phyloP scores from a whole-genome alignment of 1,140 invertebrate genomes.

The Cherax quadricarinatus region DNA sequence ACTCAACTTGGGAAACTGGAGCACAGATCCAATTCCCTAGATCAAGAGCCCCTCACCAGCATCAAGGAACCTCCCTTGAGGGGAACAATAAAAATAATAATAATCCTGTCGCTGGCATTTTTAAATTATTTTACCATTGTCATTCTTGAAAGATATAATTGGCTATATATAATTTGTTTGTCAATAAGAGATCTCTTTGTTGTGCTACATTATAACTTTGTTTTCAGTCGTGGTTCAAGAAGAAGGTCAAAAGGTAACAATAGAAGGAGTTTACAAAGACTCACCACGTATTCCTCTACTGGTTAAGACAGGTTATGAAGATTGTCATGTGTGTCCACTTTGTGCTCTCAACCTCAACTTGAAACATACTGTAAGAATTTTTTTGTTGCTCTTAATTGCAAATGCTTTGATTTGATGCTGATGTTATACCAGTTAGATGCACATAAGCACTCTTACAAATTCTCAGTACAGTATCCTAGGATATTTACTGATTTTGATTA shows the following conservation, averaged over 20 bases:
- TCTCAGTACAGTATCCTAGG: no score
- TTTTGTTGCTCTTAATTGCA: no score
- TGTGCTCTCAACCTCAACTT: constrained; percentile 40
- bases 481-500: no score
- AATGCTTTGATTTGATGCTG: no score
- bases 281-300: background rate
- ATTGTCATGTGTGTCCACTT: background rate
- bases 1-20: no score
- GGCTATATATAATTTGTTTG: background rate
- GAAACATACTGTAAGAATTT: constrained; percentile 34
- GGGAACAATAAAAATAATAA: background rate
- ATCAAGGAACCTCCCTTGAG: no score
- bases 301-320: background rate
- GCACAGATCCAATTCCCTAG: no score
- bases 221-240: constrained; percentile 13
- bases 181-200: background rate
- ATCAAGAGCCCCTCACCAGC: no score
- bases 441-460: no score
- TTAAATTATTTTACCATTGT: background rate
- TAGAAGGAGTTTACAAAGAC: constrained; percentile 8
- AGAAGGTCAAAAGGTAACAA: background rate
- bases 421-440: no score
- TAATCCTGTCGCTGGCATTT: background rate
- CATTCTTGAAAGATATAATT: background rate
- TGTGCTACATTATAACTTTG: background rate